These are phyloP conservation scores for Syngnathus rostellatus DNA, from an alignment of 2,797 vertebrate genomes.

Conservation along the genomic window DNA sequence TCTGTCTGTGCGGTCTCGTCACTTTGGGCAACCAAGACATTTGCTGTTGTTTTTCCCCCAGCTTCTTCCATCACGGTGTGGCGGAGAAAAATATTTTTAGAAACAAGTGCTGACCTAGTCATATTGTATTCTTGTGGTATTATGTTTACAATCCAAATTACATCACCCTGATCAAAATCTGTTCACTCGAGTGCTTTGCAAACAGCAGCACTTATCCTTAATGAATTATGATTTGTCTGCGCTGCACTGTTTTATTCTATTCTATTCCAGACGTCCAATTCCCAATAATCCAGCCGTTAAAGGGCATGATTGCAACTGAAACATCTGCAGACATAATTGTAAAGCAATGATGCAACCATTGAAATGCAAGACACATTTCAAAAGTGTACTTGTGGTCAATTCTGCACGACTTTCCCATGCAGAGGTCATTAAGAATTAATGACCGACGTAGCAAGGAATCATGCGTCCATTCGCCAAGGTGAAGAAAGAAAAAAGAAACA, in stretches of 20 bases:
- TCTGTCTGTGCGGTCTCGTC: constrained; percentile 21
- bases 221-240: no score
- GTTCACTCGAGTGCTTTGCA: no score
- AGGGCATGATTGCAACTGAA: not conserved
- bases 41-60: not conserved
- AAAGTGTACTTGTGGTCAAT: constrained; percentile 23
- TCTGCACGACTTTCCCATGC: constrained; percentile 22
- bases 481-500: constrained; percentile 30
- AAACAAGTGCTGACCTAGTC: no score
- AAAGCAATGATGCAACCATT: not conserved
- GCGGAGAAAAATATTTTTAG: no score
- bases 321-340: not conserved
- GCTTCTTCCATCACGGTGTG: not conserved
- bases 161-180: no score
- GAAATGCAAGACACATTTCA: constrained; percentile 5
- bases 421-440: constrained; percentile 52
- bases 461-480: constrained; percentile 40
- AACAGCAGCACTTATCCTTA: no score
- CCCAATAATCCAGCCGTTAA: not conserved
- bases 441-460: constrained; percentile 28
- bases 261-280: no score
- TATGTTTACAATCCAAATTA: no score
- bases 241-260: no score
- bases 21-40: not conserved
- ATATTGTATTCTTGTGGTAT: no score